These are phyloP conservation scores for Saccostrea cuccullata DNA, from an alignment of 1,140 invertebrate species.

Conservation along the genomic window DNA sequence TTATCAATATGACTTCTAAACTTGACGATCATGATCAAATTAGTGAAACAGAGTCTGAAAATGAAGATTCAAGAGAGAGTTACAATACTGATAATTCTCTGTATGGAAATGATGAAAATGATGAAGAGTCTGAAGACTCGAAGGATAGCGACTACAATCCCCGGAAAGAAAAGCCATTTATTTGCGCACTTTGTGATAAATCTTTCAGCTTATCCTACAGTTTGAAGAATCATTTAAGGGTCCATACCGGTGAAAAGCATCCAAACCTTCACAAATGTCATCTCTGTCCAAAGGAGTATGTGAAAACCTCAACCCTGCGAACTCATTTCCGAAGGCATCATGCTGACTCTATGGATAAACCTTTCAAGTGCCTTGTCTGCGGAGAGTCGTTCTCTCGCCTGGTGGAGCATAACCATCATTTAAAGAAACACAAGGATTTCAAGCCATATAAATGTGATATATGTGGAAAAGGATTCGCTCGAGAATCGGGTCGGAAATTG, in stretches of 20 bases:
- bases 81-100: not conserved
- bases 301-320: not conserved
- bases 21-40: not conserved
- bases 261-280: not conserved
- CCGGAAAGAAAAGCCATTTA: not conserved
- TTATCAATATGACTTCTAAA: too few species aligned
- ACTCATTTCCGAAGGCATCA: not conserved
- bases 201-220: not conserved
- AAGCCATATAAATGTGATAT: not conserved
- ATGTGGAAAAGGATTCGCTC: not conserved
- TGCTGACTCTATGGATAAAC: not conserved
- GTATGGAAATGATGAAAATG: not conserved
- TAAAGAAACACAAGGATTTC: slow-evolving; percentile 4
- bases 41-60: not conserved
- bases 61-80: not conserved
- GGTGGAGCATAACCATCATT: not conserved
- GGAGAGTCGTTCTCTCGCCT: not conserved
- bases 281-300: slow-evolving; percentile 6
- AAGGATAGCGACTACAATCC: not conserved
- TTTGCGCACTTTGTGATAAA: not conserved
- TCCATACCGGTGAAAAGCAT: not conserved
- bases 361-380: not conserved
- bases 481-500: not conserved
- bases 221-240: not conserved
- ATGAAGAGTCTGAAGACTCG: not conserved